phyloP scores from a whole-genome alignment of 2,888 invertebrate genomes.

The Timema podura region DNA sequence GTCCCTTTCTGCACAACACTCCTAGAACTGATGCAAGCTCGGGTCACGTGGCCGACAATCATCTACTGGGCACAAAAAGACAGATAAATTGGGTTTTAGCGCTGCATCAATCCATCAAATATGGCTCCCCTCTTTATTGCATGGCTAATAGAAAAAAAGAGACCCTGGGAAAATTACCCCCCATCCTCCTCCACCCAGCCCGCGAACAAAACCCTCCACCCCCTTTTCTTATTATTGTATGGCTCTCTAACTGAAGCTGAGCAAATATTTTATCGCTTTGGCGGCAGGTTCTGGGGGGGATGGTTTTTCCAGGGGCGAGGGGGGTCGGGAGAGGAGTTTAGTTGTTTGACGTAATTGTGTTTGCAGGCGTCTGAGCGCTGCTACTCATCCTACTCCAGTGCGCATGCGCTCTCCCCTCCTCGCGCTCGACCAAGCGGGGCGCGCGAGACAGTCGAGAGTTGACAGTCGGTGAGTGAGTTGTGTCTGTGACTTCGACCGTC shows the following conservation, averaged over 20 bases:
- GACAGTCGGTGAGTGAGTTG: no score
- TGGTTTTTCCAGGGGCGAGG: not conserved
- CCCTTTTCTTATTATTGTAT: slow-evolving; percentile 17
- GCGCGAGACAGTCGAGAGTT: no score
- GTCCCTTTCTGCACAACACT: no score
- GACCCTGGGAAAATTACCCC: slow-evolving; percentile 10
- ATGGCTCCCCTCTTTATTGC: slow-evolving; percentile 5
- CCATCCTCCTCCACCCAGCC: not conserved
- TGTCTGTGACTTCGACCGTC: no score
- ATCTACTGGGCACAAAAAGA: no score
- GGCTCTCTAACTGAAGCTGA: slow-evolving; percentile 23
- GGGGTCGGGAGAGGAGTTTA: slow-evolving; percentile 17
- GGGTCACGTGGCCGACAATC: no score
- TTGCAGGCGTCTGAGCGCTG: slow-evolving; percentile 17
- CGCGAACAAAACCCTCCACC: no score
- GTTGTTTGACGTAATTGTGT: slow-evolving; percentile 25
- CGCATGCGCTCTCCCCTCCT: slow-evolving; percentile 1
- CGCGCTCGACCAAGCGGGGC: not conserved
- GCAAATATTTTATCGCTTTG: slow-evolving; percentile 25
- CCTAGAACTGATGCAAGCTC: no score
- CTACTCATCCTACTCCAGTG: slow-evolving; percentile 9
- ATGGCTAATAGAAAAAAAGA: slow-evolving; percentile 12
- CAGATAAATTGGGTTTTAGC: slow-evolving; percentile 8
- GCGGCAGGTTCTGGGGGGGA: slow-evolving; percentile 9
- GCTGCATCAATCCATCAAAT: slow-evolving; percentile 13